Evolutionary conservation across 37 sponge, comb jelly and placozoan genomes (phyloP), one percentile per base, ranked within the genome.

Genomic region (Ephydatia muelleri): DNA sequence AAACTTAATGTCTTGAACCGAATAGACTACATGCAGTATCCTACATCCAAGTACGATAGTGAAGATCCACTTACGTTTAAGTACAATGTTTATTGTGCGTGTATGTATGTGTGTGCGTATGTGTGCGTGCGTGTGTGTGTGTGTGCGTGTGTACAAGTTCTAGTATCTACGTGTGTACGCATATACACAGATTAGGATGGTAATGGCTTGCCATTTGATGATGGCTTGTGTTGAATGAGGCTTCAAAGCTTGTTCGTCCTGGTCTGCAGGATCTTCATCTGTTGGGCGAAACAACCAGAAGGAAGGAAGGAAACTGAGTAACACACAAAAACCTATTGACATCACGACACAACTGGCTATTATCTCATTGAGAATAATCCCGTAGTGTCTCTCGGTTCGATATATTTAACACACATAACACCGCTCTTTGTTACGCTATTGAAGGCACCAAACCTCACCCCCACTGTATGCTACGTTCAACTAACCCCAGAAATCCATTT

Each of bases 181-280:
- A 21, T 16, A 11, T 57, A 11, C 16, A 11, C 16, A 21, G 19
- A 1, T 14, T 57, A 57, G 16, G 57, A 21, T 5, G 1, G 57
- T 8, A 4, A 43, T 57, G 34, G 49, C 77, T 70, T 37, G 77
- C 91, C 87, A 91, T 77, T 39, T 77, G 30, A 86, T 70, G 22
- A 73, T 91, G 30, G 68, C 32, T 49, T 86, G 86, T 21, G 91
- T 90, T 26, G 91, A 90, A 65, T 90, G 86, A 81, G 86, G 86
- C 40, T 72, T 73, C 19, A 84, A 77, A 49, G 57, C 37, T 22
- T 6, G 64, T 28, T 31, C 36, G 48, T 70, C 68, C 49, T 39
- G 73, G 29, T 83, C 83, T 27, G n/a, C n/a, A n/a, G 47, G 72
- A 3, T 57, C 73, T 57, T 57, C 57, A 57, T 57, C 57, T 57